Conservation (phyloP, 1,140 invertebrate genomes). For the Trissolcus basalis region DNA sequence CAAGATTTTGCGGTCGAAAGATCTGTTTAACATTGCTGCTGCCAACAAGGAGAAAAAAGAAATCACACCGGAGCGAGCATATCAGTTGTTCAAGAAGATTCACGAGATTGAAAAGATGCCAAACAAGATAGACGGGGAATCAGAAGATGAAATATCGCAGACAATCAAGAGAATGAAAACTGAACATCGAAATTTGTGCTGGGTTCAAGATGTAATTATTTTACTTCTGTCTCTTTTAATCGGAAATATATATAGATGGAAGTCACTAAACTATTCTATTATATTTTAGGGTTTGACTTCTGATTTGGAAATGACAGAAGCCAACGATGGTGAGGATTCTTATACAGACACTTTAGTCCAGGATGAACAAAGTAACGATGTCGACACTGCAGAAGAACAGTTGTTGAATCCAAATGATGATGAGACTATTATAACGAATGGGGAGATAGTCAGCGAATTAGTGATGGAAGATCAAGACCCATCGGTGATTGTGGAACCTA, state of each 20-base stretch:
- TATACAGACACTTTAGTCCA: conserved; percentile 66
- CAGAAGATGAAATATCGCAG: conserved; percentile 73
- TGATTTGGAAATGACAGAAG: conserved; percentile 67
- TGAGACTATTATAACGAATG: conserved; percentile 65
- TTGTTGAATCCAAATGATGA: conserved; percentile 60
- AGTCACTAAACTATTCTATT: too few relatives aligned
- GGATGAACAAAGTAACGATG: conserved; percentile 67
- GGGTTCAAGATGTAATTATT: conserved; percentile 66
- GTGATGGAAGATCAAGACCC: conserved; percentile 71
- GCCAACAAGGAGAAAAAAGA: conserved; percentile 73
- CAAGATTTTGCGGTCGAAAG: conserved; percentile 72
- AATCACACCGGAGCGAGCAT: conserved; percentile 75
- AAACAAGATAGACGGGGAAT: conserved; percentile 69
- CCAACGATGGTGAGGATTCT: conserved; percentile 69
- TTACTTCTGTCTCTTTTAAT: too few relatives aligned
- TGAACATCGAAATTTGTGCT: conserved; percentile 65
- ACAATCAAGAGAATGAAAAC: conserved; percentile 73
- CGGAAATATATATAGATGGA: too few relatives aligned
- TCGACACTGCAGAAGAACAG: conserved; percentile 63
- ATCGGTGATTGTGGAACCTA: conserved; percentile 72
- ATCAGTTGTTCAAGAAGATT: conserved; percentile 75
- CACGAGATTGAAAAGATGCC: conserved; percentile 72
- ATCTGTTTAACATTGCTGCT: conserved; percentile 74
- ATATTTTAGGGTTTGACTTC: conserved; percentile 61
- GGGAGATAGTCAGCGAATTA: conserved; percentile 70